Evolutionary conservation across 2,888 invertebrate genomes (phyloP), one percentile per base, ranked within the genome.

Genomic region (Branchipolynoe longqiensis): DNA sequence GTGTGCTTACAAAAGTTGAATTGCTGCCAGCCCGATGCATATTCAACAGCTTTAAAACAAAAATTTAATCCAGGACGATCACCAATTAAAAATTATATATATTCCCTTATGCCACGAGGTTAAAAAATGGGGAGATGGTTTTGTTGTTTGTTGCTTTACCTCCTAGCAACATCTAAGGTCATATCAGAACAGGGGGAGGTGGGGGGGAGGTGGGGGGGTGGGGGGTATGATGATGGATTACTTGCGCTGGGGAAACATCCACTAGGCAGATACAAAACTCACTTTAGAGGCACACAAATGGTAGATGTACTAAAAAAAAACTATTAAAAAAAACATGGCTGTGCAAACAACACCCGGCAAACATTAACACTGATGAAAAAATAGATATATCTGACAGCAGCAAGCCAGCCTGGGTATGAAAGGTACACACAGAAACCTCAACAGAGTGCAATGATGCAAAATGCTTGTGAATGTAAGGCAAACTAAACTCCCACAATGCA

Each of bases 401-500:
- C 31, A 64, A 64, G 64, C 64, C 64, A 64, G 64, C 12, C 33
- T 64, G 64, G 33, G 8, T 64, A 22, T 4, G 33, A 64, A 64
- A 64, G 64, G 8, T 64, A 64, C 64, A 64, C 33, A 58, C 58
- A 58, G 12, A 22, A 64, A 64, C 33, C 33, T 64, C 64, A 64
- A 64, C 64, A 22, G 22, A 64, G 64, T 64, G 64, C 33, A n/a
- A n/a, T n/a, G n/a, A 64, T 74, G 41, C 41, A 74, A 74, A 74
- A 74, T 74, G 74, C 74, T 74, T 74, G 74, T 74, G 74, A 74
- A 74, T 28, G 69, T 69, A 36, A 69, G 40, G 74, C 74, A 40
- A 74, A 38, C 40, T 74, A 74, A 74, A 74, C 25, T 40, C 74
- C 48, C 48, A 74, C 48, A 41, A 41, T 40, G 3, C n/a, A 74